Conservation (phyloP, 2,888 invertebrate species). For the Drosophila monieri region DNA sequence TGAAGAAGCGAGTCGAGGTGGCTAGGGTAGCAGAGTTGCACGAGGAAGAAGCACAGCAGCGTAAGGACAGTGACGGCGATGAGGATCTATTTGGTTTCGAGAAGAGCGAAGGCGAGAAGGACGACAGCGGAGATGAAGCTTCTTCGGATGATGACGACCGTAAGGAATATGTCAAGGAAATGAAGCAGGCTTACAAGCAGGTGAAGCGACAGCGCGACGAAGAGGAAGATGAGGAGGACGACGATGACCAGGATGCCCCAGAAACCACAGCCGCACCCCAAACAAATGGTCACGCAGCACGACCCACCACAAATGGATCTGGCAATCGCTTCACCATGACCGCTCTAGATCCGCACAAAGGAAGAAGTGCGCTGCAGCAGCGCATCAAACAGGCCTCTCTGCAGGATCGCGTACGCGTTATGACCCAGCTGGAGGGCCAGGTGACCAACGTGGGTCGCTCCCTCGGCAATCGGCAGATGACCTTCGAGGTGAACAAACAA, state of each 20-base stretch:
- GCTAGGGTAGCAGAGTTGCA: slow-evolving; percentile 85
- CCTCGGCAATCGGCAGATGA: slow-evolving; percentile 91
- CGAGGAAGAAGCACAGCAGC: slow-evolving; percentile 79
- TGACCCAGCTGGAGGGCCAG: slow-evolving; percentile 84
- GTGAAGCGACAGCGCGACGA: slow-evolving; percentile 82
- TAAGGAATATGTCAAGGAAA: slow-evolving; percentile 90
- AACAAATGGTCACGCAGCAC: slow-evolving; percentile 30
- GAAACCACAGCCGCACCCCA: slow-evolving; percentile 36
- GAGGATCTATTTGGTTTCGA: slow-evolving; percentile 83
- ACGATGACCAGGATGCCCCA: slow-evolving; percentile 63
- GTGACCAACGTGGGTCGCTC: slow-evolving; percentile 85
- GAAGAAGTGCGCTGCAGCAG: slow-evolving; percentile 56
- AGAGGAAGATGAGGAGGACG: slow-evolving; percentile 78
- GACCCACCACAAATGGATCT: slow-evolving; percentile 17
- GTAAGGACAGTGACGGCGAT: slow-evolving; percentile 83
- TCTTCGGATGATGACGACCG: slow-evolving; percentile 92
- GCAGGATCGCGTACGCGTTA: slow-evolving; percentile 88
- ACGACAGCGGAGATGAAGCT: slow-evolving; percentile 85
- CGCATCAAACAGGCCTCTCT: slow-evolving; percentile 83
- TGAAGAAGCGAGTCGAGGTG: slow-evolving; percentile 85
- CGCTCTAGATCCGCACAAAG: slow-evolving; percentile 85
- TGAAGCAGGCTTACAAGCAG: slow-evolving; percentile 88
- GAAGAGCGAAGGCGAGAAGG: slow-evolving; percentile 83
- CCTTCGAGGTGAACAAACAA: slow-evolving; percentile 87
- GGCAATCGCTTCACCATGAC: slow-evolving; percentile 85